Evolutionary conservation across 2,113 vertebrate species (phyloP).

Genomic region (Hypanus sabinus): DNA sequence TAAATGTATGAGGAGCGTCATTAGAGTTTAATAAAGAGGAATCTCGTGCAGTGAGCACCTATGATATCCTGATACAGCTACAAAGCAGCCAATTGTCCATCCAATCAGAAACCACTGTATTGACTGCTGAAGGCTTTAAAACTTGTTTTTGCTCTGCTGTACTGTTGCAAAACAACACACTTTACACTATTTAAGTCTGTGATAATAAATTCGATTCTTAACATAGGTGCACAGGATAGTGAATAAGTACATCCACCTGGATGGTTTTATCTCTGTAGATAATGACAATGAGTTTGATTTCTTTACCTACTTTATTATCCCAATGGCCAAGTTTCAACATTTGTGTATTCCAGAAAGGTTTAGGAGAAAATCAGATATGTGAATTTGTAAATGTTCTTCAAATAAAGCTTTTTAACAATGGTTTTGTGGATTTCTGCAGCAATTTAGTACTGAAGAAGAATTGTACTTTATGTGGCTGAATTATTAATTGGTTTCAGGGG

Average conservation of each 20-base stretch:
- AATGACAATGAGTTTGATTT: not conserved
- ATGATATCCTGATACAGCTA: not conserved
- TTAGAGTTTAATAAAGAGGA: not conserved
- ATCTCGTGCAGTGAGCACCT: not conserved
- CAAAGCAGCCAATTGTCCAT: not conserved
- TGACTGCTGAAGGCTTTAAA: not conserved
- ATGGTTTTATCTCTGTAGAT: not conserved
- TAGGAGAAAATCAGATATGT: not conserved
- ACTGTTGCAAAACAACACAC: too few species aligned
- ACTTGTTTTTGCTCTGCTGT: not conserved
- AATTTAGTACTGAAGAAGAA: not conserved
- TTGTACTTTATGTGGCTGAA: not conserved
- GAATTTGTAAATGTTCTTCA: not conserved
- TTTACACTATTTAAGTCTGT: too few species aligned
- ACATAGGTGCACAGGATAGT: too few species aligned
- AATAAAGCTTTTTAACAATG: not conserved
- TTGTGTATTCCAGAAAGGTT: too few species aligned
- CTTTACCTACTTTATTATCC: not conserved
- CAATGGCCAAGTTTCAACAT: not conserved
- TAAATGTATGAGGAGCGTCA: not conserved
- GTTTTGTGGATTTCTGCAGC: not conserved
- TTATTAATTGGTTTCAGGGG: not conserved
- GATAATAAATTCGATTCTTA: too few species aligned
- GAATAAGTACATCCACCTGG: not conserved
- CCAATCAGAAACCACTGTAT: not conserved